Conservation (phyloP, 2,113 vertebrate genomes). For the Perca schrenkii region DNA sequence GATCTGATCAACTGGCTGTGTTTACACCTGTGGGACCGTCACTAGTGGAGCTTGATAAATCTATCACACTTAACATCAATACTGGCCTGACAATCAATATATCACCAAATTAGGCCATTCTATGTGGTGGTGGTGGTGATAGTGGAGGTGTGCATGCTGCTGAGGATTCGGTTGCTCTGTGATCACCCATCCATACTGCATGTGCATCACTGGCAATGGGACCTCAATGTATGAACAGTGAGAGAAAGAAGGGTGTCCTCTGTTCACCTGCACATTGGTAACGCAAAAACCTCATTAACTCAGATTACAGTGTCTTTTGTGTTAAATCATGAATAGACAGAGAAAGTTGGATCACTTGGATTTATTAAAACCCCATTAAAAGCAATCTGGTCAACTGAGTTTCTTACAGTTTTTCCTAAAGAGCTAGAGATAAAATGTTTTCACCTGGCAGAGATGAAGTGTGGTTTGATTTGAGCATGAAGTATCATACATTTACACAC, state of each 20-base stretch:
- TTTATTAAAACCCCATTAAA: background rate
- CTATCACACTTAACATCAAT: slow-evolving; percentile 53
- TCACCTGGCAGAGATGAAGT: background rate
- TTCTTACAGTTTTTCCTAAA: background rate
- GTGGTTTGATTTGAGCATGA: background rate
- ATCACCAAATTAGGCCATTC: slow-evolving; percentile 31
- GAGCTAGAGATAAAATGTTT: background rate
- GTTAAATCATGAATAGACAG: background rate
- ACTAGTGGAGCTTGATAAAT: slow-evolving; percentile 24
- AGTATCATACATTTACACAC: background rate
- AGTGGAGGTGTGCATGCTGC: background rate
- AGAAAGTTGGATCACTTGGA: background rate
- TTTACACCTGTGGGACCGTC: slow-evolving; percentile 21
- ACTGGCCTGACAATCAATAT: slow-evolving; percentile 41
- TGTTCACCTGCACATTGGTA: background rate
- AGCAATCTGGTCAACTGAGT: background rate
- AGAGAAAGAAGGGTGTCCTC: background rate
- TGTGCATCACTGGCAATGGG: slow-evolving; percentile 8
- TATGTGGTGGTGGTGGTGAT: slow-evolving; percentile 2
- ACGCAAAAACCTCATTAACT: background rate
- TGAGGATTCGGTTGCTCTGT: background rate
- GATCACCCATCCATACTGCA: slow-evolving; percentile 10
- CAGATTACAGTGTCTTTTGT: too few species aligned
- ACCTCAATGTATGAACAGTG: background rate
- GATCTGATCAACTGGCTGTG: slow-evolving; percentile 3